Conservation (phyloP, 1,140 invertebrate species). For the Pteromalus puparum region DNA sequence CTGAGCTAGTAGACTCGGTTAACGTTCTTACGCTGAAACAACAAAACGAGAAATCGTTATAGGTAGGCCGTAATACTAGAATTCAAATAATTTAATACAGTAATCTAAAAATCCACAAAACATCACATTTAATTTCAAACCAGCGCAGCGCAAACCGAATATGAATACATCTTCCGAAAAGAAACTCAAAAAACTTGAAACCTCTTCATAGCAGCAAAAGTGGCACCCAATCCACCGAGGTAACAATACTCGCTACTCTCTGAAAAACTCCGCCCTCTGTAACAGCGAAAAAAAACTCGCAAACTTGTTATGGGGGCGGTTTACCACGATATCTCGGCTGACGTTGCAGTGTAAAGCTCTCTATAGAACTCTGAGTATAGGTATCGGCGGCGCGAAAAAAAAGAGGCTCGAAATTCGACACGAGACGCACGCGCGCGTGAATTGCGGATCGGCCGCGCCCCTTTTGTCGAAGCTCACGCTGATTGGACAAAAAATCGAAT, state of each 20-base stretch:
- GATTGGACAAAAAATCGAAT: constrained; percentile 46
- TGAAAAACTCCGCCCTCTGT: not conserved
- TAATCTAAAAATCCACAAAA: not conserved
- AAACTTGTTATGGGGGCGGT: not conserved
- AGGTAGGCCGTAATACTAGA: too few relatives aligned
- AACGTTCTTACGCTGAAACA: constrained; percentile 34
- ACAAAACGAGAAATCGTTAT: not conserved
- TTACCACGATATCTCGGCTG: not conserved
- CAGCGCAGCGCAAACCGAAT: not conserved
- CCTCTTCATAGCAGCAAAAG: too few relatives aligned
- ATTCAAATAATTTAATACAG: not conserved
- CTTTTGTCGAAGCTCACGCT: constrained; percentile 30
- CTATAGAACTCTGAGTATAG: not conserved
- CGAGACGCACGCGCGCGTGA: not conserved
- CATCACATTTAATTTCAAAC: not conserved
- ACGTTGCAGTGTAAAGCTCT: not conserved
- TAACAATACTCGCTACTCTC: not conserved
- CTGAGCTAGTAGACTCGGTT: not conserved
- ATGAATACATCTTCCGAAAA: not conserved
- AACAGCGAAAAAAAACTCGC: not conserved
- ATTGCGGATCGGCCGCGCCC: constrained; percentile 14
- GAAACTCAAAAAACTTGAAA: too few relatives aligned
- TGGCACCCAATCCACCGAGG: not conserved
- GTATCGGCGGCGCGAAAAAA: constrained; percentile 15
- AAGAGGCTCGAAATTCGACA: constrained; percentile 8